Evolutionary conservation across 2,888 invertebrate species (phyloP).

Genomic region (Tuberolachnus salignus): DNA sequence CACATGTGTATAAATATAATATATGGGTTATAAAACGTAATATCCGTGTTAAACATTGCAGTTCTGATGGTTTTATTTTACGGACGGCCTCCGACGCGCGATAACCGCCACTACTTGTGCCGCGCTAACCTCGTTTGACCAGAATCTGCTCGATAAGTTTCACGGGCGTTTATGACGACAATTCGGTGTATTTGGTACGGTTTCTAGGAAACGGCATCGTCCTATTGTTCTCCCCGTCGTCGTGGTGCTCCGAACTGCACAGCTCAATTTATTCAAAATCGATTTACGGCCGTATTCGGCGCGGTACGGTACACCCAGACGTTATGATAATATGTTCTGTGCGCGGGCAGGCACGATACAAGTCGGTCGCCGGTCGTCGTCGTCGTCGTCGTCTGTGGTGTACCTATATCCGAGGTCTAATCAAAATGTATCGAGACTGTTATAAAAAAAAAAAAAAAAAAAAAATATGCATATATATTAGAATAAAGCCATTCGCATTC

Average conservation of each 20-base stretch:
- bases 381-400: no score
- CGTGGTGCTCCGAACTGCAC: neutral
- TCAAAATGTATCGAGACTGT: no score
- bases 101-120: neutral
- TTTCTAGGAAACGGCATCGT: slow-evolving; percentile 45
- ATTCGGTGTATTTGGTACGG: slow-evolving; percentile 6
- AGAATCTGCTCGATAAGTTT: slow-evolving; percentile 29
- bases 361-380: no score
- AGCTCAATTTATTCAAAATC: slow-evolving; percentile 9
- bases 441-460: no score
- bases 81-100: neutral
- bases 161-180: slow-evolving; percentile 13
- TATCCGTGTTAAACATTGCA: slow-evolving; percentile 36
- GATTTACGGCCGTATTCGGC: slow-evolving; percentile 40
- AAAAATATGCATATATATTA: no score
- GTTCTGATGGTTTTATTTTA: neutral
- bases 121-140: slow-evolving; percentile 7
- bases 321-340: no score
- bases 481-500: no score
- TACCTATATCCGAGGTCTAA: no score
- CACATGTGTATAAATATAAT: no score
- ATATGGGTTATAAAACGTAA: slow-evolving; percentile 6
- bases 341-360: neutral
- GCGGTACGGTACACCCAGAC: slow-evolving; percentile 26
- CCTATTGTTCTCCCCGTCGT: slow-evolving; percentile 37